Base-by-base conservation (phyloP, 1,140 invertebrate species). In the Bombus waltoni region DNA sequence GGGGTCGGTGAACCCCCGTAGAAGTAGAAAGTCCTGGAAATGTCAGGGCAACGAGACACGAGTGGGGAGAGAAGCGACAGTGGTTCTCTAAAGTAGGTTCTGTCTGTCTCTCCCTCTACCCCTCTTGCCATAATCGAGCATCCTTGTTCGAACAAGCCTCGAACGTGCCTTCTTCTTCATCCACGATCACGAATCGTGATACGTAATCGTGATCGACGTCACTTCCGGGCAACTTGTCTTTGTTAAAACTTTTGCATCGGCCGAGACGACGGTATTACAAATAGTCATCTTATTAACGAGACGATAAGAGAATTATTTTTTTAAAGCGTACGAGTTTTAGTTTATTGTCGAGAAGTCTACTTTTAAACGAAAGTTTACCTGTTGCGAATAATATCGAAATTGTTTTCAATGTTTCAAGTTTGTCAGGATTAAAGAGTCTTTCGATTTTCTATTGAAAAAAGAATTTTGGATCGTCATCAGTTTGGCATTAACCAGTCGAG, bases 11-110 rank as follows among this genome's bases (percentile, higher is more conserved):
- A 92, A 92, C 91, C 87, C 84, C n/a, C 38, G 78, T 90, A 89
- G 89, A 93, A 94, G 93, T 95, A 94, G 94, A 94, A 95, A 94
- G 94, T 94, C 94, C 94, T 94, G 92, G 85, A 94, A 95, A 94
- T 95, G 94, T 94, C 94, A 95, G 92, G 92, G 93, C 93, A 87
- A 91, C 74, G 66, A 35, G 40, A 25, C 65, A 65, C 72, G 74
- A 84, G 75, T 80, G 89, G 89, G 88, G 91, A 93, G 93, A 92
- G 94, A 95, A 93, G 93, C 90, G 91, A 91, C 91, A 92, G 92
- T 88, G 90, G 92, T 93, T 93, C 92, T 92, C 90, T 83, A 91
- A 93, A 94, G 88, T 91, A 87, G 90, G 90, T 91, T 92, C 81
- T 87, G n/a, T 68, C n/a, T 80, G 75, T 81, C 79, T 83, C 87